These are phyloP conservation scores for Mallotus villosus DNA, from an alignment of 2,797 vertebrate genomes.

Conservation along the genomic window DNA sequence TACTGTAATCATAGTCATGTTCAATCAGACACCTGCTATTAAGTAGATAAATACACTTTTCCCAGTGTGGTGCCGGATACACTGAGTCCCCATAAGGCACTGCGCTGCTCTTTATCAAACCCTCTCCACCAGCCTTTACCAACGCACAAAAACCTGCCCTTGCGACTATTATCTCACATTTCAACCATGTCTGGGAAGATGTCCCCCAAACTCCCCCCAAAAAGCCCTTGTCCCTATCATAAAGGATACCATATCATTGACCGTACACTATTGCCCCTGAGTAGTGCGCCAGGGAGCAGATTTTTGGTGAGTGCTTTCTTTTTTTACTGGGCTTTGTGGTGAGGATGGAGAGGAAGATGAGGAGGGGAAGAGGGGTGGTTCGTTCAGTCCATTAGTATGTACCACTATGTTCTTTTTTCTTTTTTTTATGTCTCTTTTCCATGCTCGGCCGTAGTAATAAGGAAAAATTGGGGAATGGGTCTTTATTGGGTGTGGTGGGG, in stretches of 20 bases:
- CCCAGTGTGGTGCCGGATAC: slow-evolving; percentile 75
- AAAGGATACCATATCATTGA: slow-evolving; percentile 58
- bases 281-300: slow-evolving; percentile 50
- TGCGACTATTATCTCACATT: slow-evolving; percentile 78
- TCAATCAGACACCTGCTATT: slow-evolving; percentile 85
- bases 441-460: slow-evolving; percentile 69
- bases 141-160: slow-evolving; percentile 21
- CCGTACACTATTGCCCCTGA: slow-evolving; percentile 57
- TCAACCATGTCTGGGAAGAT: slow-evolving; percentile 70
- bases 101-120: slow-evolving; percentile 71
- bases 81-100: slow-evolving; percentile 75
- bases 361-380: slow-evolving; percentile 28
- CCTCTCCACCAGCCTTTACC: slow-evolving; percentile 54
- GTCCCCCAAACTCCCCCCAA: slow-evolving; percentile 61
- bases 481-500: slow-evolving; percentile 53
- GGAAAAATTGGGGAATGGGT: slow-evolving; percentile 70
- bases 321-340: slow-evolving; percentile 51
- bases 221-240: slow-evolving; percentile 45
- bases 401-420: slow-evolving; percentile 56
- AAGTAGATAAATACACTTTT: slow-evolving; percentile 84
- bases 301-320: slow-evolving; percentile 45
- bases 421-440: slow-evolving; percentile 29
- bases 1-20: slow-evolving; percentile 82
- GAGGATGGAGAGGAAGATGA: slow-evolving; percentile 47
- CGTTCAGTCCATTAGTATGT: slow-evolving; percentile 75